A percentile compares a stretch with the other conserved stretches of the same genome.
Conservation (phyloP, 2,888 invertebrate genomes). For the Apomyelois bistriatella region DNA sequence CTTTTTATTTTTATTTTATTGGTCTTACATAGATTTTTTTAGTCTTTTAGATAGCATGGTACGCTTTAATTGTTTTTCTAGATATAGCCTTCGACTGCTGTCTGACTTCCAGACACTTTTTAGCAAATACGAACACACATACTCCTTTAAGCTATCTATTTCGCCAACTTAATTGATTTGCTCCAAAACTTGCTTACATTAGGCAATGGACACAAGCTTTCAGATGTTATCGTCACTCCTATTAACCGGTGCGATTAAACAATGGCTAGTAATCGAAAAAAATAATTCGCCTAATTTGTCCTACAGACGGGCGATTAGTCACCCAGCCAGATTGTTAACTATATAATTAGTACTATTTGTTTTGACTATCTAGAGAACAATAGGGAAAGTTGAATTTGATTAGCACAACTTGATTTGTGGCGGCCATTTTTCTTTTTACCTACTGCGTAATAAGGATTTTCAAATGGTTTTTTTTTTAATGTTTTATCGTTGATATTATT, state of each 20-base stretch:
- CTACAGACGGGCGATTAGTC: slow-evolving; percentile 63
- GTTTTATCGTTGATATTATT: not conserved
- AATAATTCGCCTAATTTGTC: slow-evolving; percentile 74
- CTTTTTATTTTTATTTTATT: too few species aligned
- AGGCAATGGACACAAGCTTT: slow-evolving; percentile 31
- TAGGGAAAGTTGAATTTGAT: slow-evolving; percentile 63
- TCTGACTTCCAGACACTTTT: too few species aligned
- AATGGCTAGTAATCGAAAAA: slow-evolving; percentile 73
- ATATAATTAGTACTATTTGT: slow-evolving; percentile 77
- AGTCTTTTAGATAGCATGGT: too few species aligned
- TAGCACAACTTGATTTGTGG: slow-evolving; percentile 46
- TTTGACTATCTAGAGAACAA: slow-evolving; percentile 58
- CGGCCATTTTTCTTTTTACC: slow-evolving; percentile 26
- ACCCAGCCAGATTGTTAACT: slow-evolving; percentile 65
- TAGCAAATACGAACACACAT: too few species aligned
- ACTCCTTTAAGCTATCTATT: too few species aligned
- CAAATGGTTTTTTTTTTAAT: not conserved
- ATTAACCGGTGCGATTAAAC: slow-evolving; percentile 72
- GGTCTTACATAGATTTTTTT: too few species aligned
- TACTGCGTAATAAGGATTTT: not conserved
- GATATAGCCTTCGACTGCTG: too few species aligned
- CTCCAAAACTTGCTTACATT: not conserved
- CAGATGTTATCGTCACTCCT: slow-evolving; percentile 56
- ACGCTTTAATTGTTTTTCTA: too few species aligned
- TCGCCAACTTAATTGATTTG: too few species aligned